Conservation (phyloP, 2,797 vertebrate species). For the Schizopygopsis malacanthus region DNA sequence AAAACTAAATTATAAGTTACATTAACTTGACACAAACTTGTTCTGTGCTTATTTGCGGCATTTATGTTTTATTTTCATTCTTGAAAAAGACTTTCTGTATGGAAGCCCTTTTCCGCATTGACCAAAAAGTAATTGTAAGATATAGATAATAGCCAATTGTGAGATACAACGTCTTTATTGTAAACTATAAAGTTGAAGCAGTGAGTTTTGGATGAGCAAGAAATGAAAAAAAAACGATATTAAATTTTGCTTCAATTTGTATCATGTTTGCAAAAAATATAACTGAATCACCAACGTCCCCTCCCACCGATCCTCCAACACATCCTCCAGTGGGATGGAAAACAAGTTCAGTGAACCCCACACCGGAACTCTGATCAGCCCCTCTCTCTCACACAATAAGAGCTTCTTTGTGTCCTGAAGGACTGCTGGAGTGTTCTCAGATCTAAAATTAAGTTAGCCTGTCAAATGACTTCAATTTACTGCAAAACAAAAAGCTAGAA, state of each 20-base stretch:
- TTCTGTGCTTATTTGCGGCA: not conserved
- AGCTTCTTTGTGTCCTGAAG: slow-evolving; percentile 47
- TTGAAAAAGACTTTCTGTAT: not conserved
- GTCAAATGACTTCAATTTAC: slow-evolving; percentile 40
- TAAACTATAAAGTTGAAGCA: not conserved
- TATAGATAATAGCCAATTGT: not conserved
- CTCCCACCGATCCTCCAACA: slow-evolving; percentile 36
- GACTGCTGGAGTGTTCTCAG: slow-evolving; percentile 5
- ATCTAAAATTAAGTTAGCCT: slow-evolving; percentile 45
- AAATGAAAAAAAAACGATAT: not conserved
- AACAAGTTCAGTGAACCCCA: slow-evolving; percentile 44
- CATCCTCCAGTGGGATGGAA: slow-evolving; percentile 19
- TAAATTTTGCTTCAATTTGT: slow-evolving; percentile 11
- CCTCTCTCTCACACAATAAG: slow-evolving; percentile 34
- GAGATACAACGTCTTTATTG: not conserved
- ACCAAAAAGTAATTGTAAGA: not conserved
- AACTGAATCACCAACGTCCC: slow-evolving; percentile 5
- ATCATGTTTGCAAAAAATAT: not conserved
- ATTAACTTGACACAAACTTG: not conserved
- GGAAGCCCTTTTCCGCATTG: not conserved
- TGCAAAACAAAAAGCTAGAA: slow-evolving; percentile 30
- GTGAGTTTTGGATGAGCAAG: not conserved
- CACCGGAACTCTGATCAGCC: slow-evolving; percentile 26
- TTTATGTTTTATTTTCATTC: not conserved
- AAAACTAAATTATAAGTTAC: slow-evolving; percentile 14